Evolutionary conservation across 2,888 invertebrate genomes (phyloP), one percentile per base, ranked within the genome.

Genomic region (Heterodera filipjevi): DNA sequence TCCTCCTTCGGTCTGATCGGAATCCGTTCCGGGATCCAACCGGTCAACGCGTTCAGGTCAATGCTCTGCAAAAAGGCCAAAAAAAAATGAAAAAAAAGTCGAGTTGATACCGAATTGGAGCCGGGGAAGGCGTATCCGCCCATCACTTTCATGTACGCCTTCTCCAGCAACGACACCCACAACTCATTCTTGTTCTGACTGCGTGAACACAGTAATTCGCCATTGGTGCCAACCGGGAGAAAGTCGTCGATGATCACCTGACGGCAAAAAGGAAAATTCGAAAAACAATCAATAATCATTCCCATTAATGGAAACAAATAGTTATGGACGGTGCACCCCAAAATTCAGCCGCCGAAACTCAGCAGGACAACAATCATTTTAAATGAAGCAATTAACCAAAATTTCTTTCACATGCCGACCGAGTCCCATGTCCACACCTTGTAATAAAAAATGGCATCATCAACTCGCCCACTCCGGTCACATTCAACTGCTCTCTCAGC

Each of bases 61-160:
- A 96, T 96, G 90, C 95, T 96, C 95, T 95, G 89, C 73, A 85
- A 79, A 49, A 46, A 53, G 22, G 27, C 46, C n/a, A n/a, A n/a
- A n/a, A 27, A n/a, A 66, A 72, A 27, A 72, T 33, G n/a, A 27
- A n/a, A 27, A 35, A 76, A 27, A 22, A 76, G 30, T 2, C 10
- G 30, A 33, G 16, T 22, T 22, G 77, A 35, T 35, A 85, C 79
- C 39, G 81, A 96, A 90, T 96, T 96, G 2, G 96, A 96, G 35
- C 96, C 96, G 33, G 96, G 96, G 90, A 97, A 97, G 90, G 96
- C 96, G 89, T 96, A 96, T 0, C 96, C 97, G 2, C 96, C 96
- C 92, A 92, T 92, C 19, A 96, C 95, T 91, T 95, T 95, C 94
- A 97, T 94, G 87, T 97, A 97, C 0, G 96, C 95, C 90, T 97